Conservation (phyloP, 2,113 vertebrate genomes). For the Phodopus roborovskii region DNA sequence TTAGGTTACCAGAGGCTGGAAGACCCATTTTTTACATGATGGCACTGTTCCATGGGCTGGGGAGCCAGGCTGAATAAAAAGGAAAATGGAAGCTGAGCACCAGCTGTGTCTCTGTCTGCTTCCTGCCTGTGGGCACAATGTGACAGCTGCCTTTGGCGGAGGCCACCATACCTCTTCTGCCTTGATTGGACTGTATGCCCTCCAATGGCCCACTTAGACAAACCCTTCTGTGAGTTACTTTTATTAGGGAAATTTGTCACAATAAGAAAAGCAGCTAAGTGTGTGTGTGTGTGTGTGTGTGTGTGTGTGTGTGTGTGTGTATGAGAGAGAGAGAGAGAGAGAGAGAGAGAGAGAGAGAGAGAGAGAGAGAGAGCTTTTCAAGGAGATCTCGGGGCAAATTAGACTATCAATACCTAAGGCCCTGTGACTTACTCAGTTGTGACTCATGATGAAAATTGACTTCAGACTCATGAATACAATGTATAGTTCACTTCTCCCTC, state of each 20-base stretch:
- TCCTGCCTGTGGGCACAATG: background rate
- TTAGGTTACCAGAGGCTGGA: background rate
- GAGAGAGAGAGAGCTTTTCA: background rate
- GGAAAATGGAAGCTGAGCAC: background rate
- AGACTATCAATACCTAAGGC: background rate
- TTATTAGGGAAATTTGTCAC: background rate
- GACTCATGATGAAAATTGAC: constrained; percentile 53
- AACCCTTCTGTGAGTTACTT: background rate
- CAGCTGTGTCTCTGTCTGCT: background rate
- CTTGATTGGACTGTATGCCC: background rate
- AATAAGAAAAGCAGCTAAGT: background rate
- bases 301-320: background rate
- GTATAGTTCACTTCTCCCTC: background rate
- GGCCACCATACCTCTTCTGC: background rate
- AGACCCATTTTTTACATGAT: background rate
- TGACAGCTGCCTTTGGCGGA: no score
- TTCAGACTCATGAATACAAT: constrained; percentile 44
- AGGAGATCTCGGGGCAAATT: background rate
- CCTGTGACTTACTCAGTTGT: constrained; percentile 16
- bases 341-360: background rate
- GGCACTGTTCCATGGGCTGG: background rate
- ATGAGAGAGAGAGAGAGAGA: no score
- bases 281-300: background rate
- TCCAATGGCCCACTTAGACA: background rate
- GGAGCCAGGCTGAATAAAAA: background rate